These are phyloP conservation scores for Pipistrellus pipistrellus DNA, from an alignment of 2,797 vertebrate genomes.

Conservation along the genomic window DNA sequence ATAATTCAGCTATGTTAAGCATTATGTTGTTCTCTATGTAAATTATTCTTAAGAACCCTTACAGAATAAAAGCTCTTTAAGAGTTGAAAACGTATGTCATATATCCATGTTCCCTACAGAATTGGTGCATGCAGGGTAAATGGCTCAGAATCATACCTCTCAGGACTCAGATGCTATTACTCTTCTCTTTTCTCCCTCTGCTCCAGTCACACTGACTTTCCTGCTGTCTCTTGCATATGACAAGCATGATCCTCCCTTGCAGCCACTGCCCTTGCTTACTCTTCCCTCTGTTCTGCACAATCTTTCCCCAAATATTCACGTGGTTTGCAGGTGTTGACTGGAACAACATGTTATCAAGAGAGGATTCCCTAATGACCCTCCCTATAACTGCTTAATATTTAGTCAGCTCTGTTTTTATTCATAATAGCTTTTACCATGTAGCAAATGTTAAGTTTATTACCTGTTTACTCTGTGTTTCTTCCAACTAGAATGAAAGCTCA, in stretches of 20 bases:
- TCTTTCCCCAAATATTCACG: background rate
- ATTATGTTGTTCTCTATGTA: conserved; percentile 18
- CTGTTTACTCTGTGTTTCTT: background rate
- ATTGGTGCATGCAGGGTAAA: fast-evolving
- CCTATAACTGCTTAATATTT: background rate
- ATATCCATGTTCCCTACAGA: background rate
- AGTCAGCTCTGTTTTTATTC: background rate
- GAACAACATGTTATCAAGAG: background rate
- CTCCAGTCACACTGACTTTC: background rate
- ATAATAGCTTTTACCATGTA: background rate
- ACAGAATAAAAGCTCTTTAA: background rate
- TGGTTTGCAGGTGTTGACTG: background rate
- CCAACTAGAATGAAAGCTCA: background rate
- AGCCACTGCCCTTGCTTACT: background rate
- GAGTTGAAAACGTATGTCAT: background rate
- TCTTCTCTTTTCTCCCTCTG: background rate
- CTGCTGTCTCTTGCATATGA: background rate
- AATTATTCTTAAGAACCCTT: background rate
- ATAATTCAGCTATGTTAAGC: background rate
- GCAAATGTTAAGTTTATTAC: background rate
- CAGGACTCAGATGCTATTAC: fast-evolving
- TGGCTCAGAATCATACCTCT: background rate
- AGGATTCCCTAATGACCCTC: background rate
- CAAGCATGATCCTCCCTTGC: background rate
- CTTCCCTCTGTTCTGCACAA: background rate